Conservation (phyloP, 2,113 vertebrate genomes). For the Panthera leo region DNA sequence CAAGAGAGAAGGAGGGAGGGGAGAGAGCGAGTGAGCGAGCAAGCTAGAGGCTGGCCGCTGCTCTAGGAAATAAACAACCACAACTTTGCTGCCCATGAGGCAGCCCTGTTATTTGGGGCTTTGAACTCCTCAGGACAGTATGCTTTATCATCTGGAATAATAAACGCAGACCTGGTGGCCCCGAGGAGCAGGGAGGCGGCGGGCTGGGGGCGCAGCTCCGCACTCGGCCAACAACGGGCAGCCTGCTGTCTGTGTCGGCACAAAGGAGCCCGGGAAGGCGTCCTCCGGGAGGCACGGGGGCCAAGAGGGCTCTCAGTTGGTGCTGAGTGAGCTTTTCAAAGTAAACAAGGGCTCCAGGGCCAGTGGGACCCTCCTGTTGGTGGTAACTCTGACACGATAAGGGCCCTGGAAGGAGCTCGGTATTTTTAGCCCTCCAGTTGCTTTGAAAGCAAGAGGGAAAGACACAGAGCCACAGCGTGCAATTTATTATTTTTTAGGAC, state of each 20-base stretch:
- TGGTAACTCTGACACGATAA: background rate
- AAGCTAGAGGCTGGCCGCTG: background rate
- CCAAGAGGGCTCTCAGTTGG: slow-evolving; percentile 50
- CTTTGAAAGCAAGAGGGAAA: slow-evolving; percentile 58
- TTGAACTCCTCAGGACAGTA: slow-evolving; percentile 65
- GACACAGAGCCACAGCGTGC: background rate
- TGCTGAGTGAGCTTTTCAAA: slow-evolving; percentile 42
- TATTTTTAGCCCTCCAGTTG: slow-evolving; percentile 56
- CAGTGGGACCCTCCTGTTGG: background rate
- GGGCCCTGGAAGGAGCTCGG: background rate
- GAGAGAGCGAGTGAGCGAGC: background rate
- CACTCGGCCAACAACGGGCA: background rate
- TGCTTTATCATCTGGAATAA: slow-evolving; percentile 67
- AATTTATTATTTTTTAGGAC: slow-evolving; percentile 60
- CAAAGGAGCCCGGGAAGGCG: background rate
- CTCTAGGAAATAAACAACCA: background rate
- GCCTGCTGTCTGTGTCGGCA: background rate
- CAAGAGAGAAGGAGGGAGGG: rapidly evolving
- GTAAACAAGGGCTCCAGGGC: background rate
- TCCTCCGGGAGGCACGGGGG: background rate
- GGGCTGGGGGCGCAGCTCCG: background rate
- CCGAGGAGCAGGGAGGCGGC: rapidly evolving
- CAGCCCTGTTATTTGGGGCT: background rate
- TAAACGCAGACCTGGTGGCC: slow-evolving; percentile 47
- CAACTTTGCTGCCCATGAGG: slow-evolving; percentile 10